Evolutionary conservation across 1,140 invertebrate genomes (phyloP).

Genomic region (Whitmania pigra): DNA sequence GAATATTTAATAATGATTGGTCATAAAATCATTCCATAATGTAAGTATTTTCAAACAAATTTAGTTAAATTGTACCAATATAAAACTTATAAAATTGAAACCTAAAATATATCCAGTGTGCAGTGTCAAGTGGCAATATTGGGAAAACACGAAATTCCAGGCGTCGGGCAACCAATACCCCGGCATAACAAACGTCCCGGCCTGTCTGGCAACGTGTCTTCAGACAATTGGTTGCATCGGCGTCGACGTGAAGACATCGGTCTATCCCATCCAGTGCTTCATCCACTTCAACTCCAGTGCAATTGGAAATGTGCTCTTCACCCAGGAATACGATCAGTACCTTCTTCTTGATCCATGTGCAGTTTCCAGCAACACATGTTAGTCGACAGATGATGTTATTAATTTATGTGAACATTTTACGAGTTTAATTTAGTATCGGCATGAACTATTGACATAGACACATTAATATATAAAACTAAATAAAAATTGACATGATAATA

Average conservation of each 20-base stretch:
- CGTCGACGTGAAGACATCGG: conserved; percentile 12
- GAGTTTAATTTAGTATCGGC: too few relatives aligned
- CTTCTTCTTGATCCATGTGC: conserved; percentile 11
- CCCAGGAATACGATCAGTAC: conserved; percentile 15
- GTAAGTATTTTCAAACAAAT: not conserved
- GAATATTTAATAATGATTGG: not conserved
- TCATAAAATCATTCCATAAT: too few relatives aligned
- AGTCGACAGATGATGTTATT: not conserved
- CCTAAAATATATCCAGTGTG: not conserved
- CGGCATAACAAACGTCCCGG: not conserved
- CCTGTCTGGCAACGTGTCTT: conserved; percentile 13
- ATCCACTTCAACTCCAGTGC: not conserved
- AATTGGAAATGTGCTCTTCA: conserved; percentile 1
- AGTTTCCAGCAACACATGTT: not conserved
- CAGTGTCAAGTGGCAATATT: conserved; percentile 3
- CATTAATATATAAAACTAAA: too few relatives aligned
- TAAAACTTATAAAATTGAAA: not conserved
- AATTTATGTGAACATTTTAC: not conserved
- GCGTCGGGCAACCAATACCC: not conserved
- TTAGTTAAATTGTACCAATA: not conserved
- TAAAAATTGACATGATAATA: too few relatives aligned
- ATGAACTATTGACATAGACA: too few relatives aligned
- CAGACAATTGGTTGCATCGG: not conserved
- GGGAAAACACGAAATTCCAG: conserved; percentile 3
- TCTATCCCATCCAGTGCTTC: conserved; percentile 11